Percentiles rank a stretch among this genome's conserved stretches.
phyloP scores from a whole-genome alignment of 2,888 invertebrate genomes.

The Campoplex nolae region DNA sequence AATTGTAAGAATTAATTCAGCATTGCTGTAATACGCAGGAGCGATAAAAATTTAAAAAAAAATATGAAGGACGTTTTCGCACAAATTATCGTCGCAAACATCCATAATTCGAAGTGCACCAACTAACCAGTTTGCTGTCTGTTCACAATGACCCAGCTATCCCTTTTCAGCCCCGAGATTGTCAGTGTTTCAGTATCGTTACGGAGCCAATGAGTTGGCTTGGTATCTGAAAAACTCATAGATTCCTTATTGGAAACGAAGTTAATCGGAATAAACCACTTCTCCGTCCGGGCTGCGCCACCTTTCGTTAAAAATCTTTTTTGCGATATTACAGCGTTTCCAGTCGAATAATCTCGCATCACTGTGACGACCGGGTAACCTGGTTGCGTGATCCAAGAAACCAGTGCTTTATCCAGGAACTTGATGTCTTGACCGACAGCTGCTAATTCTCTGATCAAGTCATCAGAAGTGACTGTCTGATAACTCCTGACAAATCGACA shows the following conservation, averaged over 20 bases:
- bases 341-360: no score
- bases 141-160: constrained; percentile 88
- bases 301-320: no score
- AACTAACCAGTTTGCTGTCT: constrained; percentile 87
- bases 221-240: constrained; percentile 85
- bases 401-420: no score
- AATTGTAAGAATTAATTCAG: neutral
- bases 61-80: neutral
- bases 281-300: no score
- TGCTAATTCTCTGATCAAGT: no score
- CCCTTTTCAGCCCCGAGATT: constrained; percentile 80
- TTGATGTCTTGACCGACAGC: no score
- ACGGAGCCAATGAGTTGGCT: constrained; percentile 85
- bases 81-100: neutral
- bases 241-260: neutral
- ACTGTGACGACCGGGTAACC: no score
- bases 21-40: no score
- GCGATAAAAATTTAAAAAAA: no score
- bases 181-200: constrained; percentile 72
- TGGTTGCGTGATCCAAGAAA: no score
- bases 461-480: no score
- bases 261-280: neutral
- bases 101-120: neutral
- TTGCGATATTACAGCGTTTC: no score
- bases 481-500: neutral